Conservation (phyloP, 1,140 invertebrate species). For the Rhopalosiphum maidis region DNA sequence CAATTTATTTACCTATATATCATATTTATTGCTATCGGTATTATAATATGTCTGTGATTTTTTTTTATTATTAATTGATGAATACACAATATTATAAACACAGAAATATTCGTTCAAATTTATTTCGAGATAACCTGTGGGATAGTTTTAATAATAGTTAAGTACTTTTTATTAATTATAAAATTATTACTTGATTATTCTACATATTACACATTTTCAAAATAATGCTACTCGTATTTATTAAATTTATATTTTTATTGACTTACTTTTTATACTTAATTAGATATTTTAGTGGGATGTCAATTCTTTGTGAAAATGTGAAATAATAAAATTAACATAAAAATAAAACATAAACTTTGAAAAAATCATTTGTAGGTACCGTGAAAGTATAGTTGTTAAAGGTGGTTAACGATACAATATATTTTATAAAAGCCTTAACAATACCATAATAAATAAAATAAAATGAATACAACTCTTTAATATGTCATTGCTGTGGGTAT, state of each 20-base stretch:
- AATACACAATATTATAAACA: too few relatives aligned
- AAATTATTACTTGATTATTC: too few relatives aligned
- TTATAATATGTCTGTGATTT: too few relatives aligned
- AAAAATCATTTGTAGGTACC: neutral
- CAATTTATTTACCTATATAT: too few relatives aligned
- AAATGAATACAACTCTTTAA: neutral
- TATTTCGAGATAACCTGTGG: too few relatives aligned
- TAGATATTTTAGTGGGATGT: neutral
- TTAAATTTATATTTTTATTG: neutral
- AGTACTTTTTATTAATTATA: too few relatives aligned
- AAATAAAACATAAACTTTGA: neutral
- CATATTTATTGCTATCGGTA: too few relatives aligned
- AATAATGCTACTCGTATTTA: too few relatives aligned
- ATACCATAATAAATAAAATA: neutral
- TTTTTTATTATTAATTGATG: too few relatives aligned
- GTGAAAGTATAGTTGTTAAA: neutral
- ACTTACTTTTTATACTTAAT: neutral
- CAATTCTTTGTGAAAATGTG: neutral
- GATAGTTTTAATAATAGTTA: too few relatives aligned
- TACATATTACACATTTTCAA: too few relatives aligned
- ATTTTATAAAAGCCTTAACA: neutral
- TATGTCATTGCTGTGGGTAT: neutral
- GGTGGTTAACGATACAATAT: neutral
- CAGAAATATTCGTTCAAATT: too few relatives aligned
- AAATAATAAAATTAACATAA: neutral